A percentile compares a stretch with the other conserved stretches of the same genome.
phyloP scores from a whole-genome alignment of 2,797 vertebrate genomes.

The Lophius americanus region DNA sequence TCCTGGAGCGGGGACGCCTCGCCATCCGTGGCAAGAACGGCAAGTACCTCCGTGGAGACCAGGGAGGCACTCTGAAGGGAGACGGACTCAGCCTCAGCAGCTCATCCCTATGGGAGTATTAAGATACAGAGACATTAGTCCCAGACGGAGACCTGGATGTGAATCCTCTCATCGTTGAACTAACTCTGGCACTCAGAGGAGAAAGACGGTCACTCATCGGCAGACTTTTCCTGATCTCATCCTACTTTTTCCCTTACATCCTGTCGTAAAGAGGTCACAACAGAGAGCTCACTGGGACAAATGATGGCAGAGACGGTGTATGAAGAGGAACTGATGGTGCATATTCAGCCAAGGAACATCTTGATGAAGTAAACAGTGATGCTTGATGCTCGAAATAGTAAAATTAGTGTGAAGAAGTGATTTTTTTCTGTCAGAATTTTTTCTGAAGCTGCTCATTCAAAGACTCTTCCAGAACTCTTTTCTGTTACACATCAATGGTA shows the following conservation, averaged over 20 bases:
- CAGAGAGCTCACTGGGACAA: slow-evolving; percentile 3
- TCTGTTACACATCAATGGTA: background rate
- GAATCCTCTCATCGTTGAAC: background rate
- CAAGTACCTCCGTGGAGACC: slow-evolving; percentile 91
- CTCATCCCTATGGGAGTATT: slow-evolving; percentile 94
- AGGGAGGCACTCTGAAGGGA: slow-evolving; percentile 90
- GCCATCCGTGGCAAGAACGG: slow-evolving; percentile 90
- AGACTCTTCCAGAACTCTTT: slow-evolving; percentile 2
- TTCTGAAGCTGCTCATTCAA: background rate
- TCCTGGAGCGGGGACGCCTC: slow-evolving; percentile 88
- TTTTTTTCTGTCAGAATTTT: slow-evolving; percentile 15
- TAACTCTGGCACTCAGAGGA: slow-evolving; percentile 4
- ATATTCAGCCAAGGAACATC: slow-evolving; percentile 29
- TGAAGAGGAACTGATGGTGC: background rate
- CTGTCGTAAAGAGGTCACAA: background rate
- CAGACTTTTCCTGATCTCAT: background rate
- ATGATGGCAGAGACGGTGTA: background rate
- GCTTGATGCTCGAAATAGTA: slow-evolving; percentile 15
- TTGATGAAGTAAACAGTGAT: slow-evolving; percentile 24
- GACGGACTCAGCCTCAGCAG: slow-evolving; percentile 84
- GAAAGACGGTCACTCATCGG: slow-evolving; percentile 9
- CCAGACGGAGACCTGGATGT: slow-evolving; percentile 3
- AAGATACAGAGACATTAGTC: slow-evolving; percentile 49
- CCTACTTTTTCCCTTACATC: background rate
- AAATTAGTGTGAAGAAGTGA: slow-evolving; percentile 23